phyloP scores from a whole-genome alignment of 2,113 vertebrate genomes.

The Ellobius talpinus region DNA sequence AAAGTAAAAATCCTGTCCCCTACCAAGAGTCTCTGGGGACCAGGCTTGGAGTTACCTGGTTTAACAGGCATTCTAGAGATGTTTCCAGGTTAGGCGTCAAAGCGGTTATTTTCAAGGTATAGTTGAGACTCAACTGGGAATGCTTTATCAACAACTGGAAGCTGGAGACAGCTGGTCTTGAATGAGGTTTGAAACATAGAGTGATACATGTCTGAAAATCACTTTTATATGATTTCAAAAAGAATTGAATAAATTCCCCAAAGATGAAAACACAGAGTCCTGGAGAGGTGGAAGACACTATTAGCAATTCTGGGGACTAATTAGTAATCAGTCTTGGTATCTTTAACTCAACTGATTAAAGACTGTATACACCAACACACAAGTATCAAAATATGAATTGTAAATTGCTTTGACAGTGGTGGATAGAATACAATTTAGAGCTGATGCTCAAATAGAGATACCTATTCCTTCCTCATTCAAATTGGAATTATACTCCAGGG shows the following conservation, averaged over 20 bases:
- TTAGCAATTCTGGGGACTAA: neutral
- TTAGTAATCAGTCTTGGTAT: neutral
- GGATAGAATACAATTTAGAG: neutral
- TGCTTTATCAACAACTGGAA: neutral
- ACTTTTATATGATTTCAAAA: slow-evolving; percentile 6
- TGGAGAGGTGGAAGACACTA: neutral
- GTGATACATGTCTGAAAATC: neutral
- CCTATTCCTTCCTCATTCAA: neutral
- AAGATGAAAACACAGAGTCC: neutral
- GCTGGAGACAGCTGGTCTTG: neutral
- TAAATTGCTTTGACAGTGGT: neutral
- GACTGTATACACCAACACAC: neutral
- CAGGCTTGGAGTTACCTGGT: neutral
- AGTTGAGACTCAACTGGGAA: neutral
- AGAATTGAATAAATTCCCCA: neutral
- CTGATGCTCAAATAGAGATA: neutral
- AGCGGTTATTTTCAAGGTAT: neutral
- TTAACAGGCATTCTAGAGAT: neutral
- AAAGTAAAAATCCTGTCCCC: slow-evolving; percentile 35
- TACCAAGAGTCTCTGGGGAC: neutral
- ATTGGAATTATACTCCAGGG: neutral
- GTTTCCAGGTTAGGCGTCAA: neutral
- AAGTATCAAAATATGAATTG: neutral
- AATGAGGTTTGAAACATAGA: neutral
- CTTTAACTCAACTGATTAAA: neutral